Percentiles rank a stretch among this genome's conserved stretches.
These are phyloP conservation scores for Spatulosminthurus flaviceps DNA, from an alignment of 2,888 invertebrate genomes.

Conservation along the genomic window DNA sequence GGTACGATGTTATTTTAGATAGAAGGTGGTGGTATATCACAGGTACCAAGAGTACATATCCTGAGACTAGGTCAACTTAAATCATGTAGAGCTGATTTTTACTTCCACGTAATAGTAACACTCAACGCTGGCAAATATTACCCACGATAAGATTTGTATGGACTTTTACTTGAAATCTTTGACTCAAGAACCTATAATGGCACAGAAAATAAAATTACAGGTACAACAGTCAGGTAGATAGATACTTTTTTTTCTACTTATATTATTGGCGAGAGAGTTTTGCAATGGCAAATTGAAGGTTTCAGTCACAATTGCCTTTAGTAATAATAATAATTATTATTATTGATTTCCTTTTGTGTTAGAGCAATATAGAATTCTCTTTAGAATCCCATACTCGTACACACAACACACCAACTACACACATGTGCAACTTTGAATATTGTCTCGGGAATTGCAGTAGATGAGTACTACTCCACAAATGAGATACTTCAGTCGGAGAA, in stretches of 20 bases:
- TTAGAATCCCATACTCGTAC: no score
- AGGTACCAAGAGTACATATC: not conserved
- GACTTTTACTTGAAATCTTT: not conserved
- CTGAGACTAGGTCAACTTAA: not conserved
- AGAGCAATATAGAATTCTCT: no score
- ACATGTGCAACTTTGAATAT: no score
- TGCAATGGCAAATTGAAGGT: not conserved
- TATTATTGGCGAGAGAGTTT: not conserved
- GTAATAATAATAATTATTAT: no score
- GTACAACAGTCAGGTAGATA: not conserved
- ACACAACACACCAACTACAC: no score
- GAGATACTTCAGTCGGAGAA: no score
- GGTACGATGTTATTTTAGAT: not conserved
- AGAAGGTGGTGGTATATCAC: slow-evolving; percentile 1
- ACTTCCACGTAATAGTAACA: no score
- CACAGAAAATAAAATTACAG: slow-evolving; percentile 6
- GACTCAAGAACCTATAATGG: not conserved
- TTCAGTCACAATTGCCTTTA: no score
- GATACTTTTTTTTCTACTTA: not conserved
- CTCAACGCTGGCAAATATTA: not conserved
- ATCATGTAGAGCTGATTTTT: not conserved
- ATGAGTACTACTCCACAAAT: no score
- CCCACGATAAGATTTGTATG: not conserved
- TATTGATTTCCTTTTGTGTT: no score
- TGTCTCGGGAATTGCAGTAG: no score